phyloP scores from a whole-genome alignment of 1,140 invertebrate species.

The Paraescarpia echinospica region DNA sequence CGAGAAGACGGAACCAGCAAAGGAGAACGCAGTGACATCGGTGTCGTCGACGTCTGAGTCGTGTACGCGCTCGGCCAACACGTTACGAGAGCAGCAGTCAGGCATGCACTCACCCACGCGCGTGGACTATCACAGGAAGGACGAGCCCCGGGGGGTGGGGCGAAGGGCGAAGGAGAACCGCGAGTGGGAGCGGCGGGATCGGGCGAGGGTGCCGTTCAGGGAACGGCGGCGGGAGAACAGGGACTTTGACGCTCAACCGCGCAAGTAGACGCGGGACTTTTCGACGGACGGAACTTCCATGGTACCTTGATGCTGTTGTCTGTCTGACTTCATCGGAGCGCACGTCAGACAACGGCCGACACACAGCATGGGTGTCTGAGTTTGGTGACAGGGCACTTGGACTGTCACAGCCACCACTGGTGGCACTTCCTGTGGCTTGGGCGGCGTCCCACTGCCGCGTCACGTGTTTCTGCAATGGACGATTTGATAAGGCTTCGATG shows the following conservation, averaged over 20 bases:
- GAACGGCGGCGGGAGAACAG: background rate
- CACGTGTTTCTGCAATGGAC: background rate
- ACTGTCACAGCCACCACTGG: background rate
- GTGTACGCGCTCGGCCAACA: background rate
- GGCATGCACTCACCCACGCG: background rate
- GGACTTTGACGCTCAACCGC: background rate
- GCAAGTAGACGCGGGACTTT: background rate
- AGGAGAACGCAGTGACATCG: background rate
- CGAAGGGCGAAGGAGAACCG: background rate
- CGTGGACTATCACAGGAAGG: background rate
- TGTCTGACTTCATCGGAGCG: background rate
- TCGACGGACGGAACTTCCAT: background rate
- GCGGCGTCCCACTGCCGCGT: background rate
- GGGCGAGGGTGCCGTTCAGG: background rate
- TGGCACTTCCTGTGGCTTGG: background rate
- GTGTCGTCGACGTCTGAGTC: background rate
- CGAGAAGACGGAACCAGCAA: background rate
- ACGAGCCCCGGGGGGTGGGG: background rate
- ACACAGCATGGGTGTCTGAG: background rate
- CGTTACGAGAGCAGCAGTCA: background rate
- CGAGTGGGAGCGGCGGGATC: background rate
- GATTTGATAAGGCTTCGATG: background rate
- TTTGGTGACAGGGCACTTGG: background rate
- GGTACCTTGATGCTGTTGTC: background rate
- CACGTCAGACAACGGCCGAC: background rate